Percentiles rank a stretch among this genome's conserved stretches.
phyloP scores from a whole-genome alignment of 2,113 vertebrate species.

The Pseudonaja textilis region DNA sequence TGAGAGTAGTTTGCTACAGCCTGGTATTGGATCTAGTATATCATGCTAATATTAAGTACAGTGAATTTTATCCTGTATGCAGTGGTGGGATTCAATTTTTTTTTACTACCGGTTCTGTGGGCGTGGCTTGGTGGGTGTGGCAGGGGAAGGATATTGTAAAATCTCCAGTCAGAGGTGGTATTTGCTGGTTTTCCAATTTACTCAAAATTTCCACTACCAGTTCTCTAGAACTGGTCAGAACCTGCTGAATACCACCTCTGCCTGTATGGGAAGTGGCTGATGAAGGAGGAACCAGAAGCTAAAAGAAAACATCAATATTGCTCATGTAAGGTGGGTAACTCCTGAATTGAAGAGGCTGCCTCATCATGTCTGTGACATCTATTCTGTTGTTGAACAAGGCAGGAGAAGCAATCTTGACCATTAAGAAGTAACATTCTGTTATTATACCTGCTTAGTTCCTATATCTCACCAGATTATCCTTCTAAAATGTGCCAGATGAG shows the following conservation, averaged over 20 bases:
- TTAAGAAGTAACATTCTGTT: constrained; percentile 29
- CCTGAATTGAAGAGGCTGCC: neutral
- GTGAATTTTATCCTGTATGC: neutral
- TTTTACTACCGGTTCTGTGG: too few species aligned
- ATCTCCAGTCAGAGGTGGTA: too few species aligned
- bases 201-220: too few species aligned
- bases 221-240: too few species aligned
- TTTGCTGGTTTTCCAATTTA: too few species aligned
- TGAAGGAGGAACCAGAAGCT: neutral
- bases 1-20: neutral
- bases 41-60: neutral
- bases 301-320: neutral
- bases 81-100: too few species aligned
- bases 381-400: neutral
- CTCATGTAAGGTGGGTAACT: neutral
- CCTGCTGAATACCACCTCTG: too few species aligned
- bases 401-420: neutral
- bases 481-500: constrained; percentile 58
- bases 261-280: neutral
- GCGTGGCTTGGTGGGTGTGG: too few species aligned
- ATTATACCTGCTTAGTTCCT: constrained; percentile 35
- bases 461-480: constrained; percentile 41
- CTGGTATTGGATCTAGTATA: neutral
- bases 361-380: neutral
- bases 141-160: too few species aligned